phyloP scores from a whole-genome alignment of 1,140 invertebrate species.

The Onthophagus taurus region DNA sequence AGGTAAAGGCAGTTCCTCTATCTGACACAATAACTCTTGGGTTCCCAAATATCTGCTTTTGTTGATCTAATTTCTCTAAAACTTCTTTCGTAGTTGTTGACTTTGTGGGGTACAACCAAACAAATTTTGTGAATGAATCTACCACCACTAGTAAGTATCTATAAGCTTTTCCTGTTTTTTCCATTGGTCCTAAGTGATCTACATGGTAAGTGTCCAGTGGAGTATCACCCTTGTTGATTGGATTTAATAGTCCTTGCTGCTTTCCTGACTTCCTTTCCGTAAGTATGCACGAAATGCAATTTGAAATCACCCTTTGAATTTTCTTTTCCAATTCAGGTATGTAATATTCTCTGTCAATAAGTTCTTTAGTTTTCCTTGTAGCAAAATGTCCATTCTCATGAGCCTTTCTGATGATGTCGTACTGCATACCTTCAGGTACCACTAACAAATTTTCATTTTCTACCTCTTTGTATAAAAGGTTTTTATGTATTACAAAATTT shows the following conservation, averaged over 20 bases:
- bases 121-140: conserved; percentile 26
- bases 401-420: conserved; percentile 13
- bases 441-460: conserved; percentile 17
- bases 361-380: conserved; percentile 16
- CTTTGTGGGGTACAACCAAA: conserved; percentile 17
- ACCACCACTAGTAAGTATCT: conserved; percentile 23
- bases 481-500: conserved; percentile 22
- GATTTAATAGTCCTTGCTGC: conserved; percentile 18
- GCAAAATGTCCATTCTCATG: conserved; percentile 17
- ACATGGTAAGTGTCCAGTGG: conserved; percentile 29
- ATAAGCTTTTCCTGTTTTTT: too few relatives aligned
- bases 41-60: conserved; percentile 17
- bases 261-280: too few relatives aligned
- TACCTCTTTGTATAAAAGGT: conserved; percentile 18
- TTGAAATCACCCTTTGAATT: conserved; percentile 17
- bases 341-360: conserved; percentile 20
- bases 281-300: conserved; percentile 23
- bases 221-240: conserved; percentile 24
- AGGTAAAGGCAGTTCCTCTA: conserved; percentile 19
- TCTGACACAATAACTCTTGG: conserved; percentile 19
- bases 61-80: conserved; percentile 15
- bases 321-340: conserved; percentile 22
- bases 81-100: conserved; percentile 13
- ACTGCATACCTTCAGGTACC: conserved; percentile 19
- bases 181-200: conserved; percentile 31